Base-by-base conservation (phyloP, 2,797 vertebrate species). In the Sebastes kiyomatsui region DNA sequence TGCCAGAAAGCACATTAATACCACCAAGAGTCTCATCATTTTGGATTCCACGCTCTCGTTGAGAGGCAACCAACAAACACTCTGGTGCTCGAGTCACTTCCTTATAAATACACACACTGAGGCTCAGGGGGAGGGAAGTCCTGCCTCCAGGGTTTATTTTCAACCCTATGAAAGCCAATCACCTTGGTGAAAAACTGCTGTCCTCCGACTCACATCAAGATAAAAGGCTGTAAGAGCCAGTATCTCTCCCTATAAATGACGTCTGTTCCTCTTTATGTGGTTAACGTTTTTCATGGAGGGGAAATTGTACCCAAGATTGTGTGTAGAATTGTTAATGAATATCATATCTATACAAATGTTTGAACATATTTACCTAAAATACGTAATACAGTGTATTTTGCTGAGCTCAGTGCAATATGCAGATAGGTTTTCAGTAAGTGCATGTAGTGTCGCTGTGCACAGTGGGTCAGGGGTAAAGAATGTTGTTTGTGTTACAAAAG, bases 391-490 rank as follows among this genome's bases (percentile, higher is more conserved):
- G 22, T 7, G 2, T 11, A 38, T 33, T 71, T 11, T 9, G 49
- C 16, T 11, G 5, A 30, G 20, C 59, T 65, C 2, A 27, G 1
- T n/a, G n/a, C 0, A 18, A 12, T 42, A 1, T 11, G 46, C 2
- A 4, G 4, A 46, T 46, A 46, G 42, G 42, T 25, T 66, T 28
- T 66, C 4, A 30, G 1, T 2, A 25, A 35, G 4, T 30, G 5
- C 3, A 18, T 20, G 14, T 23, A 14, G 2, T 25, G 33, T 12
- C 25, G 1, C 6, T 32, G 33, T 7, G 46, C 13, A 55, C 68
- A 86, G 65, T 80, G 42, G 76, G 85, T 66, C 58, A 92, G 20
- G 72, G 89, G 75, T 83, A 22, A 91, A 58, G 59, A 67, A 85
- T 77, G 82, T 25, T 82, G 77, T 74, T 74, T 74, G 11, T 64